Evolutionary conservation across 2,888 invertebrate genomes (phyloP).

Genomic region (Punctoribates punctum): DNA sequence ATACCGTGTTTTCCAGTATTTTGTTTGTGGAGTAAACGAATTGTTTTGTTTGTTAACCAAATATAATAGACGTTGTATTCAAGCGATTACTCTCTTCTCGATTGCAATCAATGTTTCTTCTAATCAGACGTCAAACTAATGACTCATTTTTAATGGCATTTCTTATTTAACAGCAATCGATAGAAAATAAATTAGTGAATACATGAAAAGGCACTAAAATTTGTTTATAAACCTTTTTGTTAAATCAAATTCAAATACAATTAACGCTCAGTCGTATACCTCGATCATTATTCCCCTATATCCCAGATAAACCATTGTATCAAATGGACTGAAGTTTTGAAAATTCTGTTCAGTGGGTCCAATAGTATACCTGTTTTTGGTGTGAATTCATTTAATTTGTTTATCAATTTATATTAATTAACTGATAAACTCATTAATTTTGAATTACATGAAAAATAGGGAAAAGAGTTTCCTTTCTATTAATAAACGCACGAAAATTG

Average conservation of each 20-base stretch:
- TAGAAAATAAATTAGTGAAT: neutral
- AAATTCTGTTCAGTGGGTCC: too few species aligned
- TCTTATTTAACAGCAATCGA: too few species aligned
- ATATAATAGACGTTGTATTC: neutral
- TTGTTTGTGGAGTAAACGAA: neutral
- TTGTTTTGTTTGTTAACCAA: neutral
- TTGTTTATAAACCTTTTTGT: neutral
- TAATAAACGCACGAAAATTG: too few species aligned
- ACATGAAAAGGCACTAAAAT: slow-evolving; percentile 18
- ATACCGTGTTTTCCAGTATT: too few species aligned
- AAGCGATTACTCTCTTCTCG: too few species aligned
- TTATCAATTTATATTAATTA: neutral
- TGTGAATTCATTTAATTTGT: neutral
- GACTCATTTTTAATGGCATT: neutral
- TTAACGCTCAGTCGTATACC: neutral
- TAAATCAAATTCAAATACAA: neutral
- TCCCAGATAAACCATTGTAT: too few species aligned
- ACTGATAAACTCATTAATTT: neutral
- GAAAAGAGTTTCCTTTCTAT: neutral
- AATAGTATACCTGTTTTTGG: too few species aligned
- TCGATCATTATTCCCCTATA: too few species aligned
- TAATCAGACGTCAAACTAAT: neutral
- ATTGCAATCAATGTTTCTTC: too few species aligned
- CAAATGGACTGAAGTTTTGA: too few species aligned
- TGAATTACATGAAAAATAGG: neutral